Conservation (phyloP, 2,797 vertebrate species). For the Acipenser transmontanus region DNA sequence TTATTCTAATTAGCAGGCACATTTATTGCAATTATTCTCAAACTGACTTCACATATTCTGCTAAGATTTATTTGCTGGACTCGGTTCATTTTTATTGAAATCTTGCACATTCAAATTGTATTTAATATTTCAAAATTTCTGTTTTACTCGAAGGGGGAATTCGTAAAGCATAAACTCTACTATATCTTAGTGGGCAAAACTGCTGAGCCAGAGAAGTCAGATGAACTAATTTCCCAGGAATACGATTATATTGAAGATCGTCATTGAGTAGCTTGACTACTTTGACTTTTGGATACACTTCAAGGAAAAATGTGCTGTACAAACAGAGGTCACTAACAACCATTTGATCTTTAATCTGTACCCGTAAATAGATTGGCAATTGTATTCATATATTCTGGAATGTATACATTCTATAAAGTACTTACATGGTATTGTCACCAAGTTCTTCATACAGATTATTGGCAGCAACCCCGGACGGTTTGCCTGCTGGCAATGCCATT, state of each 20-base stretch:
- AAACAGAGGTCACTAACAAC: conserved; percentile 2
- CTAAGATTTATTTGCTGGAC: conserved; percentile 19
- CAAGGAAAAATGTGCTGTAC: background rate
- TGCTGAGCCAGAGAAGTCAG: conserved; percentile 37
- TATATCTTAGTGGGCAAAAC: conserved; percentile 32
- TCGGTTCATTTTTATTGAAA: conserved; percentile 32
- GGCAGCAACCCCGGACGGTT: conserved; percentile 59
- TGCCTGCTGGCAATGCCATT: conserved; percentile 79
- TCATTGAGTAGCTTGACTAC: conserved; percentile 13
- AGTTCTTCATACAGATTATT: conserved; percentile 92
- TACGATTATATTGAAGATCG: conserved; percentile 13
- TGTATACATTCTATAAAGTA: conserved; percentile 29
- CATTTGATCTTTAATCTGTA: conserved; percentile 11
- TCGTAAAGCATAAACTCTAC: conserved; percentile 25
- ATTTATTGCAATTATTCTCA: conserved; percentile 45
- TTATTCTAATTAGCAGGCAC: background rate
- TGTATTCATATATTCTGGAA: conserved; percentile 16
- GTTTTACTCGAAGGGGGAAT: conserved; percentile 33
- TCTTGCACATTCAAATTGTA: conserved; percentile 36
- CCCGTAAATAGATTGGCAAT: conserved; percentile 3
- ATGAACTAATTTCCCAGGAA: conserved; percentile 26
- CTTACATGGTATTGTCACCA: conserved; percentile 90
- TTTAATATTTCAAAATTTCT: conserved; percentile 20
- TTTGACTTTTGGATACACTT: conserved; percentile 27
- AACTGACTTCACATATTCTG: conserved; percentile 33